Base-by-base conservation (phyloP, 2,888 invertebrate species). In the Euzetes globulus region DNA sequence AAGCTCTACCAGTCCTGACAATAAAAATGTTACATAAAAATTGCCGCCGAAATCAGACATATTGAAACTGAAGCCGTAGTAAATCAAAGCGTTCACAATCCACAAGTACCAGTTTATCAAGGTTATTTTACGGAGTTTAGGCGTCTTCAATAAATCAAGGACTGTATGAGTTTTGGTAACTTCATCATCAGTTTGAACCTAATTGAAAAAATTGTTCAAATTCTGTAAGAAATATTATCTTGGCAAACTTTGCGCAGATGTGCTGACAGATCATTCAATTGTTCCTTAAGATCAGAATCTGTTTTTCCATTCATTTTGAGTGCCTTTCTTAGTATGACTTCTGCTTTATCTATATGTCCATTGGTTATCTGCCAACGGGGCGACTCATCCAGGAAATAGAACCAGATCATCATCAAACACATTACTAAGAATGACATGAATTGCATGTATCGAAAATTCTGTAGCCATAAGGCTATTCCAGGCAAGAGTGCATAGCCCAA, bases 1-100 rank as follows among this genome's bases (percentile, higher is more conserved):
- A 65, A 91, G 84, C 81, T 93, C 93, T 0, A 92, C 91, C 41
- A 91, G 84, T 0, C 89, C 89, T 84, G 89, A 88, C 9, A 91
- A 86, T 80, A 91, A 91, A 72, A 90, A 85, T 79, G 91, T 89
- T 13, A 92, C 82, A 82, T 87, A 92, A 0, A 92, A 92, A 82
- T 92, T 91, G 19, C 90, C 92, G 77, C 88, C 87, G 17, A 92
- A 84, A 79, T 88, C 90, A 5, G 91, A 91, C 0, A 90, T 88
- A 79, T 90, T 91, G 72, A 93, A 82, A 0, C 92, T 91, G 1
- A 93, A 84, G 0, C 92, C 92, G 79, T 92, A 92, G 82, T 92
- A 93, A 0, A 89, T 91, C 76, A 92, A 86, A 1, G 91, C 90
- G 82, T 92, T 92, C n/a, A 92, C 91, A 81, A 92, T 91, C 82